These are phyloP conservation scores for Leucophenga montana DNA, from an alignment of 2,888 invertebrate genomes.

Conservation along the genomic window DNA sequence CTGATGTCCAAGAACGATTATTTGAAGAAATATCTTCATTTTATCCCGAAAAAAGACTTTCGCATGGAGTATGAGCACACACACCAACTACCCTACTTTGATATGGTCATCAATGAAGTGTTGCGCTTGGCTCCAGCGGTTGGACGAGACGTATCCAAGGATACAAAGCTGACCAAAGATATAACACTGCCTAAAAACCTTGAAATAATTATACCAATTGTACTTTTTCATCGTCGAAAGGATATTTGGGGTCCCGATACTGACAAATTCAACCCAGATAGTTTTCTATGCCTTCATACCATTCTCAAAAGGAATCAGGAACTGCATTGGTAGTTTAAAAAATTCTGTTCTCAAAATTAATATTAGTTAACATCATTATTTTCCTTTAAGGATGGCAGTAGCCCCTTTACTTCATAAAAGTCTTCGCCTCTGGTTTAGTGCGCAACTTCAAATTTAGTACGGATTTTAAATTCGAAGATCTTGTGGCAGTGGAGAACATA, in stretches of 20 bases:
- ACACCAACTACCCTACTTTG: constrained; percentile 49
- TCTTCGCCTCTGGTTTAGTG: constrained; percentile 38
- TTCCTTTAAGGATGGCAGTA: constrained; percentile 45
- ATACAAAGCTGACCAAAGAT: constrained; percentile 40
- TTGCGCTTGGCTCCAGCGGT: constrained; percentile 52
- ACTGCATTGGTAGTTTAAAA: constrained; percentile 52
- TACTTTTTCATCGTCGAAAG: constrained; percentile 46
- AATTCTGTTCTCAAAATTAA: no score
- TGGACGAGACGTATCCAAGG: constrained; percentile 43
- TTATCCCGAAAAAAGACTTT: constrained; percentile 18
- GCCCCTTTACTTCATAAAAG: constrained; percentile 32
- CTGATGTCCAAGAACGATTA: constrained; percentile 10
- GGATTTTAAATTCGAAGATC: constrained; percentile 6
- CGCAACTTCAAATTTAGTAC: constrained; percentile 34
- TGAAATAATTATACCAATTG: constrained; percentile 46
- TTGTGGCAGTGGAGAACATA: not conserved
- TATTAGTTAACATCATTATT: not conserved
- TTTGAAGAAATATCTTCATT: constrained; percentile 20
- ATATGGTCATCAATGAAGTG: constrained; percentile 55
- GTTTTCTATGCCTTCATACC: constrained; percentile 56
- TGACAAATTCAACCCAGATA: constrained; percentile 50
- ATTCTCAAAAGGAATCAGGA: constrained; percentile 57
- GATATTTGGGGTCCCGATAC: constrained; percentile 57
- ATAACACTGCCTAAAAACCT: constrained; percentile 46
- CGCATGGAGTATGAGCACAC: not conserved